These are phyloP conservation scores for Melieria omissa DNA, from an alignment of 2,888 invertebrate genomes.

Conservation along the genomic window DNA sequence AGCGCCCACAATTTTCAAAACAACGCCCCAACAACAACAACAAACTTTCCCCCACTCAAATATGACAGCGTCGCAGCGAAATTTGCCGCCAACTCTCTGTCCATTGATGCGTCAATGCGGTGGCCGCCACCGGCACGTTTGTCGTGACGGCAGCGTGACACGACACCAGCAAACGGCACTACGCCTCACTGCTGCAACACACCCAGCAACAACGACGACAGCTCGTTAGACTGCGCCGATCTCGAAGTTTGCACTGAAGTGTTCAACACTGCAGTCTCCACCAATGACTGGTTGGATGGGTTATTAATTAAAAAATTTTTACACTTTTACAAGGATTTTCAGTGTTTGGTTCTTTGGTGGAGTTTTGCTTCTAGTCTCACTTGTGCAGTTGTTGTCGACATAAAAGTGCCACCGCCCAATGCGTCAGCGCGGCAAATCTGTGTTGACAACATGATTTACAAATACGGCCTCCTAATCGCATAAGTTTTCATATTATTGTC, in stretches of 20 bases:
- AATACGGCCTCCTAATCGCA: slow-evolving; percentile 6
- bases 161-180: slow-evolving; percentile 37
- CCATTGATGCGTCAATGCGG: not conserved
- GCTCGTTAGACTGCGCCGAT: not conserved
- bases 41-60: too few relatives aligned
- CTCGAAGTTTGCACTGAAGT: not conserved
- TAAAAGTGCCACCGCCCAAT: not conserved
- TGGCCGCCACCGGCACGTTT: not conserved
- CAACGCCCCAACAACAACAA: too few relatives aligned
- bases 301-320: slow-evolving; percentile 14
- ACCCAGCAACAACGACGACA: slow-evolving; percentile 29
- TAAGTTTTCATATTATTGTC: not conserved
- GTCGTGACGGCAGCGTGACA: not conserved
- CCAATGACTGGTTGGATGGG: not conserved
- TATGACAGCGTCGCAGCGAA: not conserved
- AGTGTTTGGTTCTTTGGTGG: not conserved
- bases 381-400: too few relatives aligned
- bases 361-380: too few relatives aligned
- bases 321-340: not conserved
- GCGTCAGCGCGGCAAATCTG: slow-evolving; percentile 41
- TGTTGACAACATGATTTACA: slow-evolving; percentile 48
- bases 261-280: not conserved
- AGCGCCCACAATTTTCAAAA: not conserved
- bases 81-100: not conserved
- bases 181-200: slow-evolving; percentile 41